Conservation (phyloP, 2,888 invertebrate genomes). For the Parthenolecanium corni region DNA sequence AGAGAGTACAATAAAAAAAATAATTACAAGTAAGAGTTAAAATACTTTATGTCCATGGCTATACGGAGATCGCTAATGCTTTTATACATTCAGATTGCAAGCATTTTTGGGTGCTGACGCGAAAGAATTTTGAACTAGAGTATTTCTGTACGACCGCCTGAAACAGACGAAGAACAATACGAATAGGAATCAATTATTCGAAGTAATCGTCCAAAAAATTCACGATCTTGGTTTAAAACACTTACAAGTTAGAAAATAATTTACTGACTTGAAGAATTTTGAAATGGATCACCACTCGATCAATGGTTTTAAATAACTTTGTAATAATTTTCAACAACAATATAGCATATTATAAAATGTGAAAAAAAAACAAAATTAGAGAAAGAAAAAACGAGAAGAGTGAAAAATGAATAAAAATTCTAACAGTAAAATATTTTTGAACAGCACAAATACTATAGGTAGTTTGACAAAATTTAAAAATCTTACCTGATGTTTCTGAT, state of each 20-base stretch:
- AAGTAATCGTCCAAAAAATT: too few species aligned
- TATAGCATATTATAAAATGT: too few species aligned
- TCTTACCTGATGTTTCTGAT: slow-evolving; percentile 52
- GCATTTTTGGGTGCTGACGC: neutral
- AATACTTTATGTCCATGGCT: too few species aligned
- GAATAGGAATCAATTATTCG: neutral
- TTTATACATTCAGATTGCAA: slow-evolving; percentile 10
- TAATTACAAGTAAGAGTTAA: too few species aligned
- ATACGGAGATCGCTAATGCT: neutral
- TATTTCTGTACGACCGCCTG: slow-evolving; percentile 57
- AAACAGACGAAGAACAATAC: slow-evolving; percentile 19
- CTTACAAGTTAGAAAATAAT: too few species aligned
- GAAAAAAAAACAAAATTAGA: neutral
- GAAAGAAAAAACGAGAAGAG: too few species aligned
- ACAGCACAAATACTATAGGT: neutral
- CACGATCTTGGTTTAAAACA: too few species aligned
- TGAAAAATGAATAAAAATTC: neutral
- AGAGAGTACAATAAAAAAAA: too few species aligned
- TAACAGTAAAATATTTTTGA: neutral
- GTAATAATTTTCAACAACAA: too few species aligned
- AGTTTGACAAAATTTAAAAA: neutral
- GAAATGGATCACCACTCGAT: too few species aligned
- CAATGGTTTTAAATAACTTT: too few species aligned
- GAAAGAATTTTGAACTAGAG: slow-evolving; percentile 39
- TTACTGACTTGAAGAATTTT: too few species aligned